Conservation (phyloP, 2,797 vertebrate species). For the Gambelia wislizenii region DNA sequence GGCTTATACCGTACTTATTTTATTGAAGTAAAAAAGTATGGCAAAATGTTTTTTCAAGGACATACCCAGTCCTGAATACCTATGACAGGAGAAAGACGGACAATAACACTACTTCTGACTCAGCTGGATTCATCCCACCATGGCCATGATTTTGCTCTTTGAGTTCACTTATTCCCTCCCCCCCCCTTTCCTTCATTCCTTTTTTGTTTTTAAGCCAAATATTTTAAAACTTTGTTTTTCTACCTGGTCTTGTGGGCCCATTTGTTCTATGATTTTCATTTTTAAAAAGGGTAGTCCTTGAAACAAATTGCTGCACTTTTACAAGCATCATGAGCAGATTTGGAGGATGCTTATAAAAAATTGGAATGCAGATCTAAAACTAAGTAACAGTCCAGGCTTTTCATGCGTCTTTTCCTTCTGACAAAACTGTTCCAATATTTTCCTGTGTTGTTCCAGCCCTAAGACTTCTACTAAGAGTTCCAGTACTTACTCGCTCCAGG, state of each 20-base stretch:
- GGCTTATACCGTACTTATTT: too few species aligned
- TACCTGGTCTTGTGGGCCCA: neutral
- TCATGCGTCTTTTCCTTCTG: neutral
- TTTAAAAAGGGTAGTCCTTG: neutral
- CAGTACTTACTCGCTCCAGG: conserved; percentile 87
- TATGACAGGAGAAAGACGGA: neutral
- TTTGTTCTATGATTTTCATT: neutral
- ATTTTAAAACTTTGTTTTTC: neutral
- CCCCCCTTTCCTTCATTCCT: too few species aligned
- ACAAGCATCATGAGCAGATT: neutral
- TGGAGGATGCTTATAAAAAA: neutral
- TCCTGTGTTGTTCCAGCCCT: neutral
- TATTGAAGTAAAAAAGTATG: neutral
- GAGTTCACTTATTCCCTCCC: neutral
- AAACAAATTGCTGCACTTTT: neutral
- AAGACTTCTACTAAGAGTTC: neutral
- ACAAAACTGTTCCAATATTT: neutral
- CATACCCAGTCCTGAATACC: neutral
- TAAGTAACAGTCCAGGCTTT: neutral
- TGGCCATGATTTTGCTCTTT: too few species aligned
- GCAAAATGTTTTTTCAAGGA: neutral
- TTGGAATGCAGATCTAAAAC: neutral
- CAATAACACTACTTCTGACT: neutral
- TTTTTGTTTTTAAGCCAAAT: neutral
- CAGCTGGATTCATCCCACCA: neutral